A percentile compares a stretch with the other conserved stretches of the same genome.
phyloP scores from a whole-genome alignment of 2,888 invertebrate species.

The Conus canariensis region DNA sequence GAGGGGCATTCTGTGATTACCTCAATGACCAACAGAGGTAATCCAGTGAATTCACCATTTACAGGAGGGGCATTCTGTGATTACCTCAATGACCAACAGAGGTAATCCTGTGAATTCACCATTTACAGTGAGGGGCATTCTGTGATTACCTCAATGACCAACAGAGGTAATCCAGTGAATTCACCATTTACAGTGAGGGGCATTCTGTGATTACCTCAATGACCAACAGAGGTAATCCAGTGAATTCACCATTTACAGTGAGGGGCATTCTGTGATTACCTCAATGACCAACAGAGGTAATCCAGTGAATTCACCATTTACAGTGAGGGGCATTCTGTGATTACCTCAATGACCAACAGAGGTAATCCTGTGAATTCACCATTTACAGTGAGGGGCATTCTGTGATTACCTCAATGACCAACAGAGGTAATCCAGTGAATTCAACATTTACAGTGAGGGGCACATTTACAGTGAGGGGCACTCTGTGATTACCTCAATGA shows the following conservation, averaged over 20 bases:
- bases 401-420: slow-evolving; percentile 88
- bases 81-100: slow-evolving; percentile 92
- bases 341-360: slow-evolving; percentile 92
- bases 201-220: slow-evolving; percentile 84
- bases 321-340: neutral
- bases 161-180: slow-evolving; percentile 80
- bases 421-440: slow-evolving; percentile 80
- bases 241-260: no score
- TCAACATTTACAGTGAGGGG: no score
- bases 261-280: slow-evolving; percentile 73
- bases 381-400: neutral
- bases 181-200: no score
- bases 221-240: slow-evolving; percentile 85
- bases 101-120: no score
- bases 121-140: neutral
- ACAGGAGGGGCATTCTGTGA: neutral
- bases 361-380: no score
- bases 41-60: no score
- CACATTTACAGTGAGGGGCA: no score
- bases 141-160: slow-evolving; percentile 88
- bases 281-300: slow-evolving; percentile 90
- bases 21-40: slow-evolving; percentile 90
- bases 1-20: slow-evolving; percentile 73
- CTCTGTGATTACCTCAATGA: neutral
- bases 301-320: no score